Evolutionary conservation across 2,888 invertebrate species (phyloP), one percentile per base, ranked within the genome.

Genomic region (Pedicia rivosa): DNA sequence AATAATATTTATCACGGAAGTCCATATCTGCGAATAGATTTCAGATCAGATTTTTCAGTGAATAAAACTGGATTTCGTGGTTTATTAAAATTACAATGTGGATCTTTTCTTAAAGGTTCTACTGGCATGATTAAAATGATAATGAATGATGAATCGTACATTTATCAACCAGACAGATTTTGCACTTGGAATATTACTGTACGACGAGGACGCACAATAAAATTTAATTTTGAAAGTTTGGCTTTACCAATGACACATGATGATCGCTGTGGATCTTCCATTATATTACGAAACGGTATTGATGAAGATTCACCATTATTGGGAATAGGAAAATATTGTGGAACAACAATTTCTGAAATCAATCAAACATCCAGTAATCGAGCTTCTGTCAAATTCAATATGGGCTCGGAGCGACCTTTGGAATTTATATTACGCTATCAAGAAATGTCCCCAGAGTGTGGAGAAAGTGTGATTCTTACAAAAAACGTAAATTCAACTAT

Each of bases 111-210:
- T 36, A 62, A 59, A 3, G 67, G 62, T 10, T 53, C 67, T 1
- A 67, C 71, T 10, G 78, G 79, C 3, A 53, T 64, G 24, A 62
- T 76, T 17, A n/a, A n/a, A n/a, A n/a, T n/a, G n/a, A n/a, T n/a
- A n/a, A n/a, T n/a, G n/a, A n/a, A n/a, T n/a, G n/a, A n/a, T n/a
- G n/a, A n/a, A n/a, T n/a, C n/a, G n/a, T n/a, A n/a, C n/a, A 31
- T 32, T 8, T 35, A 17, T 16, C 48, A 51, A 24, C 35, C 32
- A 1, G 20, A 5, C 8, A 20, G 5, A 24, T 52, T 57, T 42
- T 88, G 87, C 50, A 64, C 72, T 36, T 90, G 87, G 87, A 67
- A 65, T 32, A 62, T 90, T 10, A 72, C 71, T 44, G 86, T 83
- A 1, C 65, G 70, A 22, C 62, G 74, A 2, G 87, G 90, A 2